These are phyloP conservation scores for Euclidia mi DNA, from an alignment of 2,888 invertebrate genomes.

Conservation along the genomic window DNA sequence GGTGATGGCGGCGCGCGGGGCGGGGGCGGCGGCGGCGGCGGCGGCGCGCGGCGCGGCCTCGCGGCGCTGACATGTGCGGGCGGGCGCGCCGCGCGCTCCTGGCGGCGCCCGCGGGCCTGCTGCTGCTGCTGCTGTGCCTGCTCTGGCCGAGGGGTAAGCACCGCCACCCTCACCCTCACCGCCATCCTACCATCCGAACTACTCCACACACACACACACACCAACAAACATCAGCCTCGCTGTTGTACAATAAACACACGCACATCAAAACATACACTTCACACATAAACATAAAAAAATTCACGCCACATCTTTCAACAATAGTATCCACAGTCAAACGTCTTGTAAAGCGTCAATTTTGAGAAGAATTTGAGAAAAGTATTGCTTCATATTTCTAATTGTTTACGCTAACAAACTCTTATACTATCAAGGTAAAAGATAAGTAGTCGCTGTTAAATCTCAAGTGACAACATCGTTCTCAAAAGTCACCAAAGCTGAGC, in stretches of 20 bases:
- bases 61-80: slow-evolving; percentile 88
- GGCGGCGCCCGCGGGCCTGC: slow-evolving; percentile 89
- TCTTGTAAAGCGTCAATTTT: too few species aligned
- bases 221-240: not conserved
- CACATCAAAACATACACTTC: not conserved
- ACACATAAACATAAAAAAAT: not conserved
- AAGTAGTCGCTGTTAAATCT: slow-evolving; percentile 6
- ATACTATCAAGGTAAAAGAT: slow-evolving; percentile 10
- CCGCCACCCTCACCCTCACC: not conserved
- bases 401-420: not conserved
- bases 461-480: slow-evolving; percentile 25
- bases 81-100: slow-evolving; percentile 88
- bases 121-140: slow-evolving; percentile 88
- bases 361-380: too few species aligned
- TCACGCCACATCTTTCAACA: not conserved
- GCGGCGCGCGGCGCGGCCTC: slow-evolving; percentile 83
- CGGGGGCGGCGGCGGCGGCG: slow-evolving; percentile 77
- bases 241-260: not conserved
- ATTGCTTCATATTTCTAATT: too few species aligned
- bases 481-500: slow-evolving; percentile 21
- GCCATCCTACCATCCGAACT: not conserved
- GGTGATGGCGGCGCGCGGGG: slow-evolving; percentile 83
- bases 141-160: slow-evolving; percentile 86
- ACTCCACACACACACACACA: not conserved
- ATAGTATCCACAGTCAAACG: too few species aligned